These are phyloP conservation scores for Mythimna vitellina DNA, from an alignment of 2,888 invertebrate species.

Conservation along the genomic window DNA sequence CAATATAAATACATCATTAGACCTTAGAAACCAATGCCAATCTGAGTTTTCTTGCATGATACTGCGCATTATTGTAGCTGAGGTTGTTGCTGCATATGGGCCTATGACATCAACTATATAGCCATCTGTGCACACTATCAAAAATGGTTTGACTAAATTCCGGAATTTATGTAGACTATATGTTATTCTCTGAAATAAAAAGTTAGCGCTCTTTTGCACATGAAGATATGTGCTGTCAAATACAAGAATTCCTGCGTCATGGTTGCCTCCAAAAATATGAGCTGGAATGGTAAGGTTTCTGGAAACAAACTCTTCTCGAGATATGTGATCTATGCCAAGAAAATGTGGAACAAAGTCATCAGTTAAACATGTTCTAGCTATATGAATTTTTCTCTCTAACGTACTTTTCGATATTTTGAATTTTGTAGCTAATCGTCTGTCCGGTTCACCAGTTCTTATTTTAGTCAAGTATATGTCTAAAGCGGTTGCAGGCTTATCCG, in stretches of 20 bases:
- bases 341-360: constrained; percentile 38
- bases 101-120: constrained; percentile 30
- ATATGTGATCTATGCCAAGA: constrained; percentile 2
- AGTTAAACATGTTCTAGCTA: constrained; percentile 49
- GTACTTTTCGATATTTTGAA: constrained; percentile 31
- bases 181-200: constrained; percentile 44
- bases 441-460: constrained; percentile 21
- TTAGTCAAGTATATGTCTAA: constrained; percentile 15
- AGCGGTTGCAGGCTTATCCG: constrained; percentile 40
- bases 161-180: constrained; percentile 41
- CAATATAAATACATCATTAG: constrained; percentile 26
- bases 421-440: constrained; percentile 26
- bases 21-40: constrained; percentile 25
- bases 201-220: constrained; percentile 52
- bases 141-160: constrained; percentile 28
- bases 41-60: constrained; percentile 26
- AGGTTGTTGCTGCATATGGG: constrained; percentile 35
- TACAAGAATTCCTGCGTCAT: constrained; percentile 27
- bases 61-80: constrained; percentile 3
- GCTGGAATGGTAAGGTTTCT: constrained; percentile 33
- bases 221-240: constrained; percentile 48
- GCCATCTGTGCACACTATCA: constrained; percentile 38
- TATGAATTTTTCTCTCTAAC: constrained; percentile 85
- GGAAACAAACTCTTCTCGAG: constrained; percentile 39
- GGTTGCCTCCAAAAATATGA: constrained; percentile 14